These are phyloP conservation scores for Embidobia sp. DNA, from an alignment of 2,888 invertebrate genomes.

Conservation along the genomic window DNA sequence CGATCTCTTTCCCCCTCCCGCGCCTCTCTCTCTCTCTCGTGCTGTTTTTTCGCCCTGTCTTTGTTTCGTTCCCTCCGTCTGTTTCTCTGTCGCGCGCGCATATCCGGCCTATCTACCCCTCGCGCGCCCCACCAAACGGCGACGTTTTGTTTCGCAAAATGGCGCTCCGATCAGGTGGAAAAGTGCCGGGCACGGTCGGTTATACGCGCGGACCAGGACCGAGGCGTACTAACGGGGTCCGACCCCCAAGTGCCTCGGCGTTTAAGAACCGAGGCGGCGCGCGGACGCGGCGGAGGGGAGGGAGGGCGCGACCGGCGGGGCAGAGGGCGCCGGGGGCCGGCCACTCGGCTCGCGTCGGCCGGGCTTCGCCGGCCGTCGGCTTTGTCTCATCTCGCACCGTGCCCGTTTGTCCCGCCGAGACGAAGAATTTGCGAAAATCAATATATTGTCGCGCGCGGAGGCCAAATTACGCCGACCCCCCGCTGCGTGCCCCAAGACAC, in stretches of 20 bases:
- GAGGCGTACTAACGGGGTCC: conserved; percentile 53
- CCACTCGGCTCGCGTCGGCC: conserved; percentile 35
- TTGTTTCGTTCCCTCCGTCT: no score
- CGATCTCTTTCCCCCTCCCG: no score
- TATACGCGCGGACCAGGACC: conserved; percentile 52
- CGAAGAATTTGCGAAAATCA: conserved; percentile 55
- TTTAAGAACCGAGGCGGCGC: conserved; percentile 53
- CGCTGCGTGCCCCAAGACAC: no score
- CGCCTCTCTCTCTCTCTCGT: no score
- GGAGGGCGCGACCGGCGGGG: conserved; percentile 8
- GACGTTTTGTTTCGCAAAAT: conserved; percentile 54
- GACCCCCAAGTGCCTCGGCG: conserved; percentile 52
- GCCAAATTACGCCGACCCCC: no score
- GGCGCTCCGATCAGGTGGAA: conserved; percentile 55
- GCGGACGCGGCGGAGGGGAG: conserved; percentile 31
- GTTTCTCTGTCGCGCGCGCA: no score
- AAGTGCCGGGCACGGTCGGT: conserved; percentile 52
- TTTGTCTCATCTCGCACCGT: conserved; percentile 35
- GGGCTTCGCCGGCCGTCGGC: conserved; percentile 25
- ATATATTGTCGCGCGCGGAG: conserved; percentile 52
- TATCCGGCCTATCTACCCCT: background rate
- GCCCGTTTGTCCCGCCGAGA: conserved; percentile 35
- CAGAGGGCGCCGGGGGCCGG: conserved; percentile 7
- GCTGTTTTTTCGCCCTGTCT: no score
- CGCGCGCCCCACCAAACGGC: conserved; percentile 18